Evolutionary conservation across 1,140 invertebrate species (phyloP).

Genomic region (Drosophila micromelanica): DNA sequence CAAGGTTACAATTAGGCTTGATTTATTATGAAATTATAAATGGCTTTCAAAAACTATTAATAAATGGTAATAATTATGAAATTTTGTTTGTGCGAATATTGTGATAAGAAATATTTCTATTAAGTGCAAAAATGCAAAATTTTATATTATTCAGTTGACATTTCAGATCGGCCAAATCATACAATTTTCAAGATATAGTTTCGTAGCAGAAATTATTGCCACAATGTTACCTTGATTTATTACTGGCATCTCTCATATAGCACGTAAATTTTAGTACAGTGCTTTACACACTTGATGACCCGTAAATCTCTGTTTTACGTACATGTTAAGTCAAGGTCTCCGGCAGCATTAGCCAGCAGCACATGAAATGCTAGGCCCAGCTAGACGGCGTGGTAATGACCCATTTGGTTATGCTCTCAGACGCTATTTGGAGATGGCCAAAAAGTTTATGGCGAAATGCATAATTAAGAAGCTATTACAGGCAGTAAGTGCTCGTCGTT

Average conservation of each 20-base stretch:
- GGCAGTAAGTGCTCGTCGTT: conserved; percentile 38
- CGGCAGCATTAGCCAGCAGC: conserved; percentile 33
- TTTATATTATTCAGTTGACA: no score
- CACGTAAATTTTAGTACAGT: conserved; percentile 31
- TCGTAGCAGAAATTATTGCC: no score
- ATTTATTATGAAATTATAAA: no score
- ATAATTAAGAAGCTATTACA: conserved; percentile 74
- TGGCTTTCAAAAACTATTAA: no score
- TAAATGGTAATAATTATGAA: no score
- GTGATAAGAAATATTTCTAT: no score
- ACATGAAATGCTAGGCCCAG: conserved; percentile 25
- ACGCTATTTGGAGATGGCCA: conserved; percentile 38
- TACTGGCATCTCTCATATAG: conserved; percentile 8
- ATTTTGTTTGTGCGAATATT: no score
- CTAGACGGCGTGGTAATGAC: conserved; percentile 61
- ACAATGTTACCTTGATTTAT: conserved; percentile 7
- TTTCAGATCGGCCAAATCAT: no score
- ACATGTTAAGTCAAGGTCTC: conserved; percentile 42
- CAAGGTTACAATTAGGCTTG: no score
- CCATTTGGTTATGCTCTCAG: conserved; percentile 50
- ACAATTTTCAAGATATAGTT: no score
- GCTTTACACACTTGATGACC: conserved; percentile 30
- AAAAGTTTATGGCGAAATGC: conserved; percentile 65
- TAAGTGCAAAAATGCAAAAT: no score
- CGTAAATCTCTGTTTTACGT: conserved; percentile 41